Percentiles rank a stretch among this genome's conserved stretches.
Conservation (phyloP, 1,140 invertebrate genomes). For the Bombus impatiens region DNA sequence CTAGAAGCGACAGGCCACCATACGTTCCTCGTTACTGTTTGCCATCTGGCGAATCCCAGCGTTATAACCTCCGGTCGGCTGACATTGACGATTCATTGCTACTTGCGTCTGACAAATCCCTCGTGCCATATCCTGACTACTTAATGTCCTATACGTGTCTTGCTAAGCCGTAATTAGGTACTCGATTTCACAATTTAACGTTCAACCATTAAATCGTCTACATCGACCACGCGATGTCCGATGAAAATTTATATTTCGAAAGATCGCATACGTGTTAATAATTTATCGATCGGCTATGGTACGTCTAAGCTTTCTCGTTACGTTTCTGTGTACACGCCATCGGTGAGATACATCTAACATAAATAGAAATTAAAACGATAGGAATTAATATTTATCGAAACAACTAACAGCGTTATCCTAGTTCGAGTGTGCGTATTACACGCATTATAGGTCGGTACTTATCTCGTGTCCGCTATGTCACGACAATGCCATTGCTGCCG, state of each 20-base stretch:
- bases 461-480: neutral
- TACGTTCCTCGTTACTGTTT: constrained; percentile 3
- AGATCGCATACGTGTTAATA: too few relatives aligned
- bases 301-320: neutral
- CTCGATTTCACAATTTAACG: neutral
- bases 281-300: too few relatives aligned
- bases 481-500: neutral
- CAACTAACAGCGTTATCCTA: neutral
- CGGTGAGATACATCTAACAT: too few relatives aligned
- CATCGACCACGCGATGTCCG: neutral
- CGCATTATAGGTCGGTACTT: constrained; percentile 16
- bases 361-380: neutral
- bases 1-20: constrained; percentile 1
- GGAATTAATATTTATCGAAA: neutral
- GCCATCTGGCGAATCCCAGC: constrained; percentile 20
- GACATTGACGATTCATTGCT: constrained; percentile 53
- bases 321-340: neutral
- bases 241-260: neutral
- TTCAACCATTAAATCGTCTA: neutral
- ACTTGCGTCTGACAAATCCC: constrained; percentile 48
- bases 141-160: constrained; percentile 28
- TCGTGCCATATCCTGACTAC: constrained; percentile 21
- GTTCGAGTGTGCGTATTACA: neutral
- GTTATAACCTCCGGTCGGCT: constrained; percentile 1
- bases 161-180: constrained; percentile 13